These are phyloP conservation scores for Biston stratarius DNA, from an alignment of 2,888 invertebrate species.

Conservation along the genomic window DNA sequence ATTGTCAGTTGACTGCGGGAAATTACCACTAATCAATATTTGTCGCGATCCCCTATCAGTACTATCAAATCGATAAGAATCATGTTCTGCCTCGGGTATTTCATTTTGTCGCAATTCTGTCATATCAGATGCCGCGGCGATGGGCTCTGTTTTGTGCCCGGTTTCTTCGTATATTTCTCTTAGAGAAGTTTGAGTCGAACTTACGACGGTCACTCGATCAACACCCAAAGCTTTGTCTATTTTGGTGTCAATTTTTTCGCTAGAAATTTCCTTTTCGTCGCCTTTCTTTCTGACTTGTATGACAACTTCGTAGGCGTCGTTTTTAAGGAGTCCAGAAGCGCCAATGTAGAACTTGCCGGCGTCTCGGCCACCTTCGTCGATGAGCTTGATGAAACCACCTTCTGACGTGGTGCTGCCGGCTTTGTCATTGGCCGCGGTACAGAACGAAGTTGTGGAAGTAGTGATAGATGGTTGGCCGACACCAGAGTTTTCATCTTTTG, in stretches of 20 bases:
- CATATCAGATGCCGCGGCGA: slow-evolving; percentile 17
- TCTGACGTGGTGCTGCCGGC: slow-evolving; percentile 48
- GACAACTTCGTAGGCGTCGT: slow-evolving; percentile 77
- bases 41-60: slow-evolving; percentile 6
- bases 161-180: slow-evolving; percentile 6
- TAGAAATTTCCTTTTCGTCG: slow-evolving; percentile 39
- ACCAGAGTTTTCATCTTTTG: slow-evolving; percentile 8
- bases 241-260: slow-evolving; percentile 37
- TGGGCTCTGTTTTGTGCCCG: slow-evolving; percentile 13
- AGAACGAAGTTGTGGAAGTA: slow-evolving; percentile 65
- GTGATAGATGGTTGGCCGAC: slow-evolving; percentile 50
- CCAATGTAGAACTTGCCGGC: slow-evolving; percentile 76
- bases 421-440: slow-evolving; percentile 61
- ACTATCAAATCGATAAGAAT: slow-evolving; percentile 16
- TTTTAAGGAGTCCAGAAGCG: slow-evolving; percentile 70
- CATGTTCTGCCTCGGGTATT: not conserved
- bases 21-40: not conserved
- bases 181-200: slow-evolving; percentile 14
- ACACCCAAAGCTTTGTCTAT: slow-evolving; percentile 8
- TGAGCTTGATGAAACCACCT: slow-evolving; percentile 63
- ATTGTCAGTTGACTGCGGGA: not conserved
- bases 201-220: slow-evolving; percentile 25
- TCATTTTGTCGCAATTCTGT: slow-evolving; percentile 3
- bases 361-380: slow-evolving; percentile 66
- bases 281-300: slow-evolving; percentile 78